Evolutionary conservation across 2,113 vertebrate genomes (phyloP), one percentile per base, ranked within the genome.

Genomic region (Mola mola): DNA sequence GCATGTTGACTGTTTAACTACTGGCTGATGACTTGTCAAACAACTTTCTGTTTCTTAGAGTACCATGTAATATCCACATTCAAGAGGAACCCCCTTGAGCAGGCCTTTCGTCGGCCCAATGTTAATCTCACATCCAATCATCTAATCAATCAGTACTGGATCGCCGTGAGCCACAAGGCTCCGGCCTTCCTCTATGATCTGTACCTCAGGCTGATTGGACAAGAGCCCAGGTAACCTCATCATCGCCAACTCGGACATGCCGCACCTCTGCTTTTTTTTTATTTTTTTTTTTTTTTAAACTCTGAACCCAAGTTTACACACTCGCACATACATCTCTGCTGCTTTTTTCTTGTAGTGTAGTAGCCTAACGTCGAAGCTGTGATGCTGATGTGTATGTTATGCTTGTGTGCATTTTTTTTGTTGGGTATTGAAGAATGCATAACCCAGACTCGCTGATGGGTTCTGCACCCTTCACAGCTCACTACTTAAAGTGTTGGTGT

Each of bases 11-110:
- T n/a, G n/a, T n/a, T 34, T n/a, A 33, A 26, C 50, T 70, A 37
- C 21, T 73, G 42, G 64, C 74, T 90, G 75, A 78, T 74, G 56
- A 78, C 67, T 53, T 78, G 49, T 79, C 87, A 60, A 86, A 85
- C 91, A 87, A 90, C 65, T 93, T 96, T 96, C 82, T 98, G 90
- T 96, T 93, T 94, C 93, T 92, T 93, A 99, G 97, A 99, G 91
- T 96, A 97, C 95, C 96, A 99, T 96, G 97, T 99, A 93, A 99
- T 96, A 94, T 98, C 96, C 85, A 97, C 95, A 92, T 99, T 99
- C 97, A 99, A 99, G 97, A 98, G 97, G 97, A 99, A 99, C 90
- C 97, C 97, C 92, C 97, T 99, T 90, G 97, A 99, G 88, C 97
- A 99, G 95, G 97, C 97, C 89, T 95, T 99, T 94, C 95, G 97